These are phyloP conservation scores for Huso huso DNA, from an alignment of 2,797 vertebrate species.

Conservation along the genomic window DNA sequence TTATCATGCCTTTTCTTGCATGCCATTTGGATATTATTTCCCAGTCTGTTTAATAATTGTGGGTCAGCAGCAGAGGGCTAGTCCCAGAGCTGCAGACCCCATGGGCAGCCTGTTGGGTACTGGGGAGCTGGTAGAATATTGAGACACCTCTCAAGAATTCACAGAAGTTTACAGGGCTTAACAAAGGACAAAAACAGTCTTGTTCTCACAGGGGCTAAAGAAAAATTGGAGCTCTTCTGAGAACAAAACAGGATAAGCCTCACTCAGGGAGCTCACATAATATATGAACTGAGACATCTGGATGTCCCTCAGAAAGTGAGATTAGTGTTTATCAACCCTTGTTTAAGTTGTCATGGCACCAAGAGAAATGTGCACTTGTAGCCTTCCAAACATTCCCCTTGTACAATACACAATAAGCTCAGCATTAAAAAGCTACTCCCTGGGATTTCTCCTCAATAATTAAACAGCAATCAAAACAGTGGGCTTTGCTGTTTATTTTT, in stretches of 20 bases:
- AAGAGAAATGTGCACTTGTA: not conserved
- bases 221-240: not conserved
- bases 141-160: not conserved
- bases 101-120: not conserved
- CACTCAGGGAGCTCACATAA: not conserved
- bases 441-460: not conserved
- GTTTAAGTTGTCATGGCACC: not conserved
- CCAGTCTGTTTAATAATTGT: too few relatives aligned
- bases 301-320: not conserved
- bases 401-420: not conserved
- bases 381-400: not conserved
- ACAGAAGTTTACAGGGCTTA: not conserved
- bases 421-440: not conserved
- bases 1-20: too few relatives aligned
- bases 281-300: slow-evolving; percentile 1
- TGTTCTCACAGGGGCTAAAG: not conserved
- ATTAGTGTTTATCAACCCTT: not conserved
- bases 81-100: not conserved
- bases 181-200: not conserved
- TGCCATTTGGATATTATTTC: too few relatives aligned
- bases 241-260: not conserved
- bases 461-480: not conserved
- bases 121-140: not conserved
- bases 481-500: not conserved
- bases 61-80: not conserved